Conservation (phyloP, 2,113 vertebrate species). For the Vicugna pacos region DNA sequence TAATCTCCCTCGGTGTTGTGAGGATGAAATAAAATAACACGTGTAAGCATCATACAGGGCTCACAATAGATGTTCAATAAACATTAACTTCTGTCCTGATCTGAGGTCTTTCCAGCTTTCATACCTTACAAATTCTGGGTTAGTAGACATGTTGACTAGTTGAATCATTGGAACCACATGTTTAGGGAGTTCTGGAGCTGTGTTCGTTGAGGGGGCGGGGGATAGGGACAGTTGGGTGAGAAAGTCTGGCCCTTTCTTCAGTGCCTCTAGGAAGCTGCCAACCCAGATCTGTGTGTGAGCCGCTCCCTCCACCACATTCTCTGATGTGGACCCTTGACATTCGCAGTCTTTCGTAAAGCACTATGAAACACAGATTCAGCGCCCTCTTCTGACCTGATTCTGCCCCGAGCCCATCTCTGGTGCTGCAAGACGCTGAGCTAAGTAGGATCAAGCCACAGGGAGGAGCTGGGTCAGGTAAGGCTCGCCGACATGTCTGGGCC, state of each 20-base stretch:
- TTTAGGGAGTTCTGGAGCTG: background rate
- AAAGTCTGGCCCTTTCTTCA: background rate
- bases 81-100: background rate
- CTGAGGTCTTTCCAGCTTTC: background rate
- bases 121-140: background rate
- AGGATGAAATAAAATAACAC: background rate
- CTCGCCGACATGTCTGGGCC: conserved; percentile 27
- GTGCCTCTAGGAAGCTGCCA: background rate
- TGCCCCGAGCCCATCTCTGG: background rate
- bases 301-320: background rate
- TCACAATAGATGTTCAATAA: background rate
- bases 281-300: background rate
- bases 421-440: background rate
- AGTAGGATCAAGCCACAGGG: background rate
- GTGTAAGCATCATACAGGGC: background rate
- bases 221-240: background rate
- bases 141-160: background rate
- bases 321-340: background rate
- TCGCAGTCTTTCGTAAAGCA: background rate
- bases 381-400: background rate
- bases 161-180: background rate
- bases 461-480: conserved; percentile 43
- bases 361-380: background rate
- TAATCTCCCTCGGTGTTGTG: background rate
- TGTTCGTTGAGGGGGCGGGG: background rate